phyloP scores from a whole-genome alignment of 2,797 vertebrate species.

The Poeciliopsis gracilis region DNA sequence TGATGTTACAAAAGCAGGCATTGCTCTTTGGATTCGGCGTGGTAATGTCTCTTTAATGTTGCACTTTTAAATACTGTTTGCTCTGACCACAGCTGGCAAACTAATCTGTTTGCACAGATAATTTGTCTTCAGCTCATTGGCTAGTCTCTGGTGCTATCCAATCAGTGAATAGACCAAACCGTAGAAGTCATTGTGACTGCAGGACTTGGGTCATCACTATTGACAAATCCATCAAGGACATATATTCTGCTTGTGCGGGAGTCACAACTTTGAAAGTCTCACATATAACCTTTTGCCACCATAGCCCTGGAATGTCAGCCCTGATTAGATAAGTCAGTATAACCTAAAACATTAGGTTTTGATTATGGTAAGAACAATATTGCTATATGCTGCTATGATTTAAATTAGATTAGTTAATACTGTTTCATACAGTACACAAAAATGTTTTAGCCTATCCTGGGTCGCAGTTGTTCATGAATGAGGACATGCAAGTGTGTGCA shows the following conservation, averaged over 20 bases:
- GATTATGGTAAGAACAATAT: neutral
- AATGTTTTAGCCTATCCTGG: neutral
- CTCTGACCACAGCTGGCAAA: slow-evolving; percentile 48
- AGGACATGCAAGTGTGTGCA: slow-evolving; percentile 43
- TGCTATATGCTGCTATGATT: neutral
- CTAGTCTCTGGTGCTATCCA: slow-evolving; percentile 37
- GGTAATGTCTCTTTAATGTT: slow-evolving; percentile 16
- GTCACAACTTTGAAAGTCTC: neutral
- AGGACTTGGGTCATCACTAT: slow-evolving; percentile 42
- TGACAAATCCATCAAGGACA: slow-evolving; percentile 39
- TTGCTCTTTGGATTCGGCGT: slow-evolving; percentile 16
- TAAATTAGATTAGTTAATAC: neutral
- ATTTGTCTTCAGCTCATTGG: slow-evolving; percentile 62
- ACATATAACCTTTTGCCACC: neutral
- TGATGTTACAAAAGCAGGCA: slow-evolving; percentile 9
- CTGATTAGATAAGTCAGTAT: neutral
- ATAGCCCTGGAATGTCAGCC: neutral
- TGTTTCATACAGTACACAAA: neutral
- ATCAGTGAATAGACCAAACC: slow-evolving; percentile 27
- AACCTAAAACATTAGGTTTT: neutral
- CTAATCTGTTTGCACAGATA: slow-evolving; percentile 49
- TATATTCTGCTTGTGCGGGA: neutral
- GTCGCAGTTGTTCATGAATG: slow-evolving; percentile 18
- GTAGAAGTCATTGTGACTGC: slow-evolving; percentile 49
- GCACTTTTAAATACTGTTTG: slow-evolving; percentile 44